Base-by-base conservation (phyloP, 2,888 invertebrate genomes). In the Sialis lutaria region DNA sequence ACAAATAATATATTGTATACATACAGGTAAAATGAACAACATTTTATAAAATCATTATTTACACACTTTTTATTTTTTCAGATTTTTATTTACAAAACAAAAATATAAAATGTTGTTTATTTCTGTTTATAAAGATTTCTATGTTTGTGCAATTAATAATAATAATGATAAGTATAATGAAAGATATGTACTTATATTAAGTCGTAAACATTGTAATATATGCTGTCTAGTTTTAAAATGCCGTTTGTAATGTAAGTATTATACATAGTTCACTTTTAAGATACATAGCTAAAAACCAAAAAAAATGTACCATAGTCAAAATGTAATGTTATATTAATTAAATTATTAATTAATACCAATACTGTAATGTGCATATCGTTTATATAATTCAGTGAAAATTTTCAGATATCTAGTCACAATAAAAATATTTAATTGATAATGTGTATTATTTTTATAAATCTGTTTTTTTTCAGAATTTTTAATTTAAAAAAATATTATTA, bases 371-470 rank as follows among this genome's bases (percentile, higher is more conserved):
- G 65, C 65, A 67, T 67, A 67, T 67, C 65, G 64, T 75, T 75
- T 76, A 72, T 75, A 75, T 12, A 39, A 39, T 74, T 64, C 73
- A 71, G 63, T 64, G 58, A 56, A 61, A 57, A 63, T 71, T 73
- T 67, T 66, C 72, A 74, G 70, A 74, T 75, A 73, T 76, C 76
- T 77, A 77, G 76, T 76, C 77, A 77, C 71, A 75, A 75, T 75
- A 75, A 75, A 73, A 62, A 66, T 51, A 52, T 44, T 33, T 33
- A 30, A 44, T 37, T 37, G 37, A 37, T 37, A 37, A 10, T 37
- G 37, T 37, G 37, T 37, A 10, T 37, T 37, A 37, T 37, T 37
- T 37, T 10, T 37, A 37, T 37, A 8, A 6, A 37, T 37, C 4
- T 37, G 8, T 7, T 6, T 6, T 35, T 7, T 6, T 37, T 6